These are phyloP conservation scores for Caenorhabditis inopinata DNA, from an alignment of 1,140 invertebrate species.

Conservation along the genomic window DNA sequence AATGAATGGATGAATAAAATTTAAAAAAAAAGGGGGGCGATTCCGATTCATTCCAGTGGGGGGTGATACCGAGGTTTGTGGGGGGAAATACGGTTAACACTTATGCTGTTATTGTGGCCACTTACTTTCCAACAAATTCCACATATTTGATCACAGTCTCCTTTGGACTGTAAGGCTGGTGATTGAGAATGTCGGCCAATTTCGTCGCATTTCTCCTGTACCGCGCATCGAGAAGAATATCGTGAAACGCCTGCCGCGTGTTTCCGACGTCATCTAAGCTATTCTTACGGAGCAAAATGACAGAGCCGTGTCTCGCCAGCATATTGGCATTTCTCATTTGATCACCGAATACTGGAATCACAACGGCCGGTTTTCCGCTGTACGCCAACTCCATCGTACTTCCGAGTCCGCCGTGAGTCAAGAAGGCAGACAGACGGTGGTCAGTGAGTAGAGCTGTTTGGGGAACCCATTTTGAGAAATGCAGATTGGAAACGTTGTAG, in stretches of 20 bases:
- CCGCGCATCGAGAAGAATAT: constrained; percentile 30
- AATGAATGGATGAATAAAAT: too few species aligned
- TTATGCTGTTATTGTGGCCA: neutral
- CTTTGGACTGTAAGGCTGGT: neutral
- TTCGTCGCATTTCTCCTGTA: neutral
- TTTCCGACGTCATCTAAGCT: neutral
- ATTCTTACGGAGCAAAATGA: constrained; percentile 40
- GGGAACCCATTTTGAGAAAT: constrained; percentile 23
- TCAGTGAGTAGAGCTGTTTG: neutral
- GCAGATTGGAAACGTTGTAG: neutral
- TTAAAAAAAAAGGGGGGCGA: too few species aligned
- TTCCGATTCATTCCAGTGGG: too few species aligned
- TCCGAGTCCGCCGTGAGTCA: neutral
- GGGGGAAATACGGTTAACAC: neutral
- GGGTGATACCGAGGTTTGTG: too few species aligned
- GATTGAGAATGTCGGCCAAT: constrained; percentile 3
- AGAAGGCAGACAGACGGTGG: neutral
- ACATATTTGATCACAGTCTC: constrained; percentile 20
- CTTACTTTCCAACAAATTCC: constrained; percentile 35
- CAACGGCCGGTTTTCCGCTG: constrained; percentile 7
- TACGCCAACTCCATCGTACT: constrained; percentile 20
- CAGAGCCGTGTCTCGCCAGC: constrained; percentile 37
- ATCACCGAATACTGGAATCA: constrained; percentile 55
- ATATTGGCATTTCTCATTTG: constrained; percentile 50
- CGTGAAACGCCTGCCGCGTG: constrained; percentile 14